Evolutionary conservation across 2,113 vertebrate species (phyloP).

Genomic region (Tympanuchus pallidicinctus): DNA sequence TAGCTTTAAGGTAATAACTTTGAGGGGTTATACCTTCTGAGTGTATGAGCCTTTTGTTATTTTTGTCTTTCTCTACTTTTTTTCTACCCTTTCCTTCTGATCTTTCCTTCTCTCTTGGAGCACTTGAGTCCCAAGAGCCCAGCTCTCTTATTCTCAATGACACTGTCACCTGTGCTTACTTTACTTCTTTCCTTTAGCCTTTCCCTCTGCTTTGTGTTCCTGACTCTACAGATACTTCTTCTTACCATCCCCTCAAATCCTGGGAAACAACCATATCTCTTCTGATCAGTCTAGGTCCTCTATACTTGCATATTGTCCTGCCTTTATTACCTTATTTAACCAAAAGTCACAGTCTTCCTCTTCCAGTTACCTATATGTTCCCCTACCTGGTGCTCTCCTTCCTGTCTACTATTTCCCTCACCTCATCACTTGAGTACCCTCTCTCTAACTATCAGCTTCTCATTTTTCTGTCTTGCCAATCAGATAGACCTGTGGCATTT

Average conservation of each 20-base stretch:
- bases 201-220: not conserved
- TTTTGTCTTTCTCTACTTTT: not conserved
- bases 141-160: not conserved
- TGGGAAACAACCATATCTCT: not conserved
- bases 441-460: not conserved
- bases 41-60: not conserved
- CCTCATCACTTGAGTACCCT: not conserved
- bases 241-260: not conserved
- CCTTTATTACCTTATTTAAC: not conserved
- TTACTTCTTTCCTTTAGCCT: not conserved
- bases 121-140: not conserved
- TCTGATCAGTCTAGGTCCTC: not conserved
- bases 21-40: not conserved
- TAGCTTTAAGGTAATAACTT: not conserved
- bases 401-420: not conserved
- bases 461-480: not conserved
- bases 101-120: not conserved
- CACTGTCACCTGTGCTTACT: not conserved
- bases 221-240: not conserved
- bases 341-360: too few relatives aligned
- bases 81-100: not conserved
- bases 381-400: not conserved
- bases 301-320: not conserved
- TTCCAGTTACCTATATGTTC: not conserved
- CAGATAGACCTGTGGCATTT: not conserved